Evolutionary conservation across 2,888 invertebrate genomes (phyloP).

Genomic region (Hemithea aestivaria): DNA sequence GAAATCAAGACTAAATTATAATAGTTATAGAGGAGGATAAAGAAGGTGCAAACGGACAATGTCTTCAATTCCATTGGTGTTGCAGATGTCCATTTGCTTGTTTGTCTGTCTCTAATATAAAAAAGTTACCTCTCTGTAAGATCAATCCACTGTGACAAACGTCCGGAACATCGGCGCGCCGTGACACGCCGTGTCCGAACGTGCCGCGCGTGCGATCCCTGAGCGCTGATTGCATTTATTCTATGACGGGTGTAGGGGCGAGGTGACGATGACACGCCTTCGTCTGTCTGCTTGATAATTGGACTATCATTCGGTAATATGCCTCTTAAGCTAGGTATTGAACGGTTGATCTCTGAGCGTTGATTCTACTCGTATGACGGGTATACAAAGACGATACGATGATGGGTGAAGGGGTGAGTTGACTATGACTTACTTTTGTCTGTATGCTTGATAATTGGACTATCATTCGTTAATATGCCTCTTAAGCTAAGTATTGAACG

Average conservation of each 20-base stretch:
- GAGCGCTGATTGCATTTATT: conserved; percentile 46
- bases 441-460: conserved; percentile 4
- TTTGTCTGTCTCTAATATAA: too few species aligned
- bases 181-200: conserved; percentile 38
- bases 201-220: conserved; percentile 39
- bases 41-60: too few species aligned
- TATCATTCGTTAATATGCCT: conserved; percentile 1
- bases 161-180: conserved; percentile 31
- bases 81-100: too few species aligned
- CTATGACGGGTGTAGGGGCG: conserved; percentile 32
- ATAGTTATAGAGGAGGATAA: too few species aligned
- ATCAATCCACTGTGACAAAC: conserved; percentile 13
- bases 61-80: too few species aligned
- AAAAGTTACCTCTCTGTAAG: not conserved
- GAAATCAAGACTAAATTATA: too few species aligned
- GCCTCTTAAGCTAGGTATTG: too few species aligned
- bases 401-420: conserved; percentile 26
- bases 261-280: conserved; percentile 12
- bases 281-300: conserved; percentile 6
- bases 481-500: too few species aligned
- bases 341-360: conserved; percentile 28
- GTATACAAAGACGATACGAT: too few species aligned
- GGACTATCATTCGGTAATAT: conserved; percentile 1
- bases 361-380: conserved; percentile 54
- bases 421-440: conserved; percentile 12